Percentiles rank a stretch among this genome's conserved stretches.
Conservation (phyloP, 2,797 vertebrate genomes). For the Cynodonichthys magdalenae region DNA sequence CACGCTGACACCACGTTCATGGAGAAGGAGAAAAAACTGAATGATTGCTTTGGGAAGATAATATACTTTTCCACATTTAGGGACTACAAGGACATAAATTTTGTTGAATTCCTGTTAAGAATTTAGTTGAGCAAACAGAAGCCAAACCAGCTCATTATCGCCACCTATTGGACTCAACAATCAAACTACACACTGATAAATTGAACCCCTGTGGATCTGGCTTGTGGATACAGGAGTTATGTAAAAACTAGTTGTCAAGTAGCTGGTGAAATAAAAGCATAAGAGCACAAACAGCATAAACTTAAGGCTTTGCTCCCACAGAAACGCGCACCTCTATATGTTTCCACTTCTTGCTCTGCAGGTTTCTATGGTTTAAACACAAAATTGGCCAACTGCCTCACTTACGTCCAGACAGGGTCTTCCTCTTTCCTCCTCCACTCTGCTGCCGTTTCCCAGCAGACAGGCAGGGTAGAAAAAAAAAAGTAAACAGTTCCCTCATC, state of each 20-base stretch:
- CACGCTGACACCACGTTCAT: not conserved
- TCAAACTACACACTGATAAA: not conserved
- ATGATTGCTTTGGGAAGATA: not conserved
- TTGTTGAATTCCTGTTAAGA: not conserved
- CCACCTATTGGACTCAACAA: not conserved
- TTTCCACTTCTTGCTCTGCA: not conserved
- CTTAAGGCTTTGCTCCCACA: not conserved
- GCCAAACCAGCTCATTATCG: not conserved
- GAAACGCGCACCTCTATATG: not conserved
- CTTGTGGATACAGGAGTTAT: not conserved
- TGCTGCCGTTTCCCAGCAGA: conserved; percentile 61
- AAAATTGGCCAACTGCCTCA: conserved; percentile 13
- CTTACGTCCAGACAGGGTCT: conserved; percentile 61
- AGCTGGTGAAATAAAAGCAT: not conserved
- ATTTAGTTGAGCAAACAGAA: not conserved
- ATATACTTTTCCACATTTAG: not conserved
- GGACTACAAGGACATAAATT: not conserved
- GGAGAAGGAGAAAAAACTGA: not conserved
- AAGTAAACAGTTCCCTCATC: conserved; percentile 48
- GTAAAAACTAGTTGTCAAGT: not conserved
- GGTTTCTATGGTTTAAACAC: not conserved
- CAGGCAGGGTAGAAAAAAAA: conserved; percentile 25
- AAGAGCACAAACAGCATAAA: not conserved
- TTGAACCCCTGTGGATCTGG: not conserved
- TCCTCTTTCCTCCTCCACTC: conserved; percentile 64